These are phyloP conservation scores for Darevskia nairensis DNA, from an alignment of 2,797 vertebrate genomes.

Conservation along the genomic window DNA sequence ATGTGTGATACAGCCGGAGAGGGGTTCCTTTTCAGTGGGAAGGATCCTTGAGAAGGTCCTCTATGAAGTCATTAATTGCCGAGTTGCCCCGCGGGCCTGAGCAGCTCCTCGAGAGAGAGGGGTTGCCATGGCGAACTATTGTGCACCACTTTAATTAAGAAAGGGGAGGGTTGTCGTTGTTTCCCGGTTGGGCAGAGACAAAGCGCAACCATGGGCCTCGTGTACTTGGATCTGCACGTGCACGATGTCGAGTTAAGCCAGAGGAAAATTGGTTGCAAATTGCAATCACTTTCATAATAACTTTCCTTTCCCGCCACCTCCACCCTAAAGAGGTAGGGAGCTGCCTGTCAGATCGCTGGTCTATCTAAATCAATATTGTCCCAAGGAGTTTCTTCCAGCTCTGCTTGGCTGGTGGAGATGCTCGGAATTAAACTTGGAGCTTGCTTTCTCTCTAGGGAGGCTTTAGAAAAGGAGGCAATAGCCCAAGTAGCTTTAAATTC, in stretches of 20 bases:
- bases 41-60: background rate
- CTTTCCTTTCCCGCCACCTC: background rate
- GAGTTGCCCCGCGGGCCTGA: background rate
- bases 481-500: background rate
- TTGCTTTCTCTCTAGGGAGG: too few relatives aligned
- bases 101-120: background rate
- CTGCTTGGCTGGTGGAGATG: too few relatives aligned
- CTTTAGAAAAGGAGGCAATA: too few relatives aligned
- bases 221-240: fast-evolving
- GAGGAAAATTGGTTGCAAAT: fast-evolving
- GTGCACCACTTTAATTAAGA: background rate
- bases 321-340: too few relatives aligned
- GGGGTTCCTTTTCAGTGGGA: fast-evolving
- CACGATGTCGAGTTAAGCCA: background rate
- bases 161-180: background rate
- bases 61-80: background rate
- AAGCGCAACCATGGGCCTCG: fast-evolving
- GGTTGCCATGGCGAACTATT: background rate
- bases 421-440: too few relatives aligned
- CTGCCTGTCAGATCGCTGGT: too few relatives aligned
- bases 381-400: too few relatives aligned
- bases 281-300: background rate
- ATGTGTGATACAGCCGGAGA: background rate
- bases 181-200: too few relatives aligned
- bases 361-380: too few relatives aligned